These are phyloP conservation scores for Dissostichus mawsoni DNA, from an alignment of 2,113 vertebrate species.

Conservation along the genomic window DNA sequence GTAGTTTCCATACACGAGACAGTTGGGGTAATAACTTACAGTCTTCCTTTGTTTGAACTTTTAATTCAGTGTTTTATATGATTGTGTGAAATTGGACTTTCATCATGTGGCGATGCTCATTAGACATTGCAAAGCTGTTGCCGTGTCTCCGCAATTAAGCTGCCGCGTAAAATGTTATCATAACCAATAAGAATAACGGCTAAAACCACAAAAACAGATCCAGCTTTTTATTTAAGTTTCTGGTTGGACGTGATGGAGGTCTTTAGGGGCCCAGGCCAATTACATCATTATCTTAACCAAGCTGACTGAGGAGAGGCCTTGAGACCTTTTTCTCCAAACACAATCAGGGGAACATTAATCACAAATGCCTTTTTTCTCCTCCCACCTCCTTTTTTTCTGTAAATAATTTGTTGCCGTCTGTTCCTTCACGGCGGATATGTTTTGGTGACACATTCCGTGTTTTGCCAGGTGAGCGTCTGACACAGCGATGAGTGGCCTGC, in stretches of 20 bases:
- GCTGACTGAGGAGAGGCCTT: slow-evolving; percentile 35
- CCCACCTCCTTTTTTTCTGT: neutral
- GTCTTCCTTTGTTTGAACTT: neutral
- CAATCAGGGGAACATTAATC: slow-evolving; percentile 47
- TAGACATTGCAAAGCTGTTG: neutral
- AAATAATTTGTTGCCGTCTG: neutral
- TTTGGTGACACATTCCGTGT: slow-evolving; percentile 30
- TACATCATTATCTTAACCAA: slow-evolving; percentile 62
- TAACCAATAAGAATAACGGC: slow-evolving; percentile 40
- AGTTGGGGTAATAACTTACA: neutral
- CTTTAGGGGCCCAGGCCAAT: slow-evolving; percentile 53
- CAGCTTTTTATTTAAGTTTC: neutral
- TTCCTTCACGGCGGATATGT: neutral
- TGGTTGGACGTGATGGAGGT: slow-evolving; percentile 27
- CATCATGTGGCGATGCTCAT: neutral
- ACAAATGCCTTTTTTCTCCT: neutral
- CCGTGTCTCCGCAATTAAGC: neutral
- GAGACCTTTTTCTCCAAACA: slow-evolving; percentile 41
- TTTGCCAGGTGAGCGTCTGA: slow-evolving; percentile 49
- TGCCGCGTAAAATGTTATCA: slow-evolving; percentile 20
- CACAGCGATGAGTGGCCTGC: slow-evolving; percentile 13
- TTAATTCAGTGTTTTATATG: neutral
- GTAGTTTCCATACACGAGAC: neutral
- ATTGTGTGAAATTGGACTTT: slow-evolving; percentile 1
- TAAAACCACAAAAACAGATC: slow-evolving; percentile 4